phyloP scores from a whole-genome alignment of 2,113 vertebrate genomes.

The Muntiacus muntjak region DNA sequence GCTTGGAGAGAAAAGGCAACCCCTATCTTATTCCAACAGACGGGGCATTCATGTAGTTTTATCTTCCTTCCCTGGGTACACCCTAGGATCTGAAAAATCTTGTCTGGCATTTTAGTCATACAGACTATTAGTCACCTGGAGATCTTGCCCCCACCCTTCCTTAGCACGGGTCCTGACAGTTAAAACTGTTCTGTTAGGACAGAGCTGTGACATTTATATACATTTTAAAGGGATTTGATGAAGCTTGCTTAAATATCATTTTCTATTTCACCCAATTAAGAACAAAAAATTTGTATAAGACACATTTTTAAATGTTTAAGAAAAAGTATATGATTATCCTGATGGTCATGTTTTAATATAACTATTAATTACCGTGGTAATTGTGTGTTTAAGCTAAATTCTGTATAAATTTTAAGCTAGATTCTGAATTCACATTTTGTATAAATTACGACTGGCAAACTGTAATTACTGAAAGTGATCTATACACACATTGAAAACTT shows the following conservation, averaged over 20 bases:
- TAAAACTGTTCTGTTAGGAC: neutral
- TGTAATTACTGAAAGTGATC: neutral
- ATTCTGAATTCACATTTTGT: neutral
- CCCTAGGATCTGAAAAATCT: constrained; percentile 7
- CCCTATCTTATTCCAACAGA: neutral
- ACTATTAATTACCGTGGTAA: neutral
- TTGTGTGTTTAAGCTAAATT: neutral
- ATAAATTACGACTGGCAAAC: neutral
- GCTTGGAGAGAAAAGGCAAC: neutral
- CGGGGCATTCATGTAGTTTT: too few species aligned
- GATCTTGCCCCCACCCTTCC: neutral
- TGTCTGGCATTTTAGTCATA: neutral
- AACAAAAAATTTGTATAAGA: neutral
- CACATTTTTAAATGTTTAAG: constrained; percentile 9
- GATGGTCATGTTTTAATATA: neutral
- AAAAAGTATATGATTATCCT: neutral
- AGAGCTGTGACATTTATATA: neutral
- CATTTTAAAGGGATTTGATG: neutral
- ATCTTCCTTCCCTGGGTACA: neutral
- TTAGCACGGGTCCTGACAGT: neutral
- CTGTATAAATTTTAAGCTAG: neutral
- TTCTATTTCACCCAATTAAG: neutral
- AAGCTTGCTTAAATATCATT: neutral
- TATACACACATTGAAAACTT: neutral
- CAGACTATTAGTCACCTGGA: constrained; percentile 18